Evolutionary conservation across 92 coral and sea anemone genomes (phyloP).

Genomic region (Diadumene lineata): DNA sequence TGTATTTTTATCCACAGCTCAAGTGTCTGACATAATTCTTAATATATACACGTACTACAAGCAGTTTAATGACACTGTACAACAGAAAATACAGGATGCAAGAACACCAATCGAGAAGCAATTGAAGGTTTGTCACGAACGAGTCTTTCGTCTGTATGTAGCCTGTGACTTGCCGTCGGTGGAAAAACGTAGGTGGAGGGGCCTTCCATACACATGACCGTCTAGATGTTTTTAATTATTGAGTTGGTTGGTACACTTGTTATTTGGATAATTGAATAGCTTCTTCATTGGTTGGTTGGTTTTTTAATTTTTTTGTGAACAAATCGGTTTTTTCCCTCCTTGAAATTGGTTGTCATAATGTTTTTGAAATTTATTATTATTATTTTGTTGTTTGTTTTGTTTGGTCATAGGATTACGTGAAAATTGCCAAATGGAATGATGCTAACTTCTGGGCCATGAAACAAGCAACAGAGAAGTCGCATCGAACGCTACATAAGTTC

Average conservation of each 20-base stretch:
- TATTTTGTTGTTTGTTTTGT: slow-evolving; percentile 1
- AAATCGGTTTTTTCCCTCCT: no score
- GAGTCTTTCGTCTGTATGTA: no score
- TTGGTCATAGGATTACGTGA: slow-evolving; percentile 81
- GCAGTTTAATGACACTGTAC: slow-evolving; percentile 71
- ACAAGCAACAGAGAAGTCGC: slow-evolving; percentile 92
- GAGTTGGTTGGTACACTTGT: no score
- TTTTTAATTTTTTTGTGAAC: no score
- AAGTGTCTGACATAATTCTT: slow-evolving; percentile 62
- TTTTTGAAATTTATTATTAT: neutral
- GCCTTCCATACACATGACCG: no score
- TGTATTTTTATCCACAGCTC: slow-evolving; percentile 13
- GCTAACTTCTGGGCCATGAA: slow-evolving; percentile 98
- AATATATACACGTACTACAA: slow-evolving; percentile 78
- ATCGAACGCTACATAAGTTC: slow-evolving; percentile 85
- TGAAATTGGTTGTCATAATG: no score
- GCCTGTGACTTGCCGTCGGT: no score
- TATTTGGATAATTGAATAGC: no score
- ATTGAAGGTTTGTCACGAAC: slow-evolving; percentile 68
- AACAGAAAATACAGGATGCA: slow-evolving; percentile 46
- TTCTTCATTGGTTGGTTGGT: no score
- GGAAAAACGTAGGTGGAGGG: no score
- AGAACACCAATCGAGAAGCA: slow-evolving; percentile 93
- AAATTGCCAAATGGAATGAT: slow-evolving; percentile 98
- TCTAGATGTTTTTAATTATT: no score